Percentiles rank a stretch among this genome's conserved stretches.
Evolutionary conservation across 2,113 vertebrate species (phyloP).

Genomic region (Misgurnus anguillicaudatus): DNA sequence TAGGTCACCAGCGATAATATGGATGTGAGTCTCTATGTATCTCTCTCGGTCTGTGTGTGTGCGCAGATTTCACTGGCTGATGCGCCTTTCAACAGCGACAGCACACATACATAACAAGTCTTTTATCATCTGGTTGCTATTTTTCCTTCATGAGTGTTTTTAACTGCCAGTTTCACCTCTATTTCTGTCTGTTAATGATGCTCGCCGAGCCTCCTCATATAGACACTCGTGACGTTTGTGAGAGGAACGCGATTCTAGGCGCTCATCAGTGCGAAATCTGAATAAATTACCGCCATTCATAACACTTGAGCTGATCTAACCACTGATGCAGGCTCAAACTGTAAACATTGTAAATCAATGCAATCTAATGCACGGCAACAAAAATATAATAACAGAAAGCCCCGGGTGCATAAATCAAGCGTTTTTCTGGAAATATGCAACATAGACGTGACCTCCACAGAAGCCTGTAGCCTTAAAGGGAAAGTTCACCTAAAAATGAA

Average conservation of each 20-base stretch:
- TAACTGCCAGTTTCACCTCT: slow-evolving; percentile 8
- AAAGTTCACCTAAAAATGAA: no score
- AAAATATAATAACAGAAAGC: neutral
- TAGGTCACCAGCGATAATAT: slow-evolving; percentile 15
- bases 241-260: neutral
- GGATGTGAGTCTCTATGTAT: neutral
- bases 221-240: neutral
- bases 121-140: slow-evolving; percentile 24
- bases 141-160: slow-evolving; percentile 15
- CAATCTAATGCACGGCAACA: neutral
- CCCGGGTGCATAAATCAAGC: neutral
- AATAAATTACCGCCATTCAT: neutral
- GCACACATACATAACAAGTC: neutral
- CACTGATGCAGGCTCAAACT: neutral
- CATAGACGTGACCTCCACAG: neutral
- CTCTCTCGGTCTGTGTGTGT: slow-evolving; percentile 27
- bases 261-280: neutral
- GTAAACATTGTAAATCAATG: neutral
- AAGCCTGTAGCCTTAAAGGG: neutral
- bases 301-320: neutral
- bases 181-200: slow-evolving; percentile 13
- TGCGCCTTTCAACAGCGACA: neutral
- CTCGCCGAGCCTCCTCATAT: neutral
- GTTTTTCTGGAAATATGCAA: neutral
- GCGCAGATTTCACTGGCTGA: neutral